Percentiles rank a stretch among this genome's conserved stretches.
Evolutionary conservation across 2,797 vertebrate genomes (phyloP).

Genomic region (Trichosurus vulpecula): DNA sequence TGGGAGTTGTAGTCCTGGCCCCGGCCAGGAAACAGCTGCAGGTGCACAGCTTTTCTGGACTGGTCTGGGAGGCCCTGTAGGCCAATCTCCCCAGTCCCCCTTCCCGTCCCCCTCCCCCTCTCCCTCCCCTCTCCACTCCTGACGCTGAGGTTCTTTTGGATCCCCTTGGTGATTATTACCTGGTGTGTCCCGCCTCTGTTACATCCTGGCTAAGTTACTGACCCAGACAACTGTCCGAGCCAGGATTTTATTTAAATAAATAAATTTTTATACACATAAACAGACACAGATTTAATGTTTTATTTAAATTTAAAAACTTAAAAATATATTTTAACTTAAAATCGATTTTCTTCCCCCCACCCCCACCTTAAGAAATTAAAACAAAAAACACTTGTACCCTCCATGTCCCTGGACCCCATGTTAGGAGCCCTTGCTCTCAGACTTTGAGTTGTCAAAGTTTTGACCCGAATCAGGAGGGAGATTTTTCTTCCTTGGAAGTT

Average conservation of each 20-base stretch:
- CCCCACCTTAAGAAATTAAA: neutral
- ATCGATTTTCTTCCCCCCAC: neutral
- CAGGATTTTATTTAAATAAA: neutral
- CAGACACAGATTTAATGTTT: neutral
- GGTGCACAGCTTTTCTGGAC: neutral
- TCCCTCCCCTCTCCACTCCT: rapidly evolving
- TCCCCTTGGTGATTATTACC: neutral
- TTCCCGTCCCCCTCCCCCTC: no score
- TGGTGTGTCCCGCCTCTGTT: no score
- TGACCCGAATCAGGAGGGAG: neutral
- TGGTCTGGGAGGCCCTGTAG: neutral
- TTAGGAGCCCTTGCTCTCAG: neutral
- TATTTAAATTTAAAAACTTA: neutral
- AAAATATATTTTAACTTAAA: neutral
- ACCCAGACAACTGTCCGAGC: no score
- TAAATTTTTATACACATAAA: neutral
- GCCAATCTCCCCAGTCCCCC: neutral
- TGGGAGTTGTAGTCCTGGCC: conserved; percentile 61
- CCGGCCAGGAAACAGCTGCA: neutral
- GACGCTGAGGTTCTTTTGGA: neutral
- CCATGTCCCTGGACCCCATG: neutral
- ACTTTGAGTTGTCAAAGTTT: neutral
- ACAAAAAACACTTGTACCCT: neutral
- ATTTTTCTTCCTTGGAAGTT: neutral
- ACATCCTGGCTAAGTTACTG: neutral